Conservation (phyloP, 2,113 vertebrate species). For the Cyprinodon brontotheroides region DNA sequence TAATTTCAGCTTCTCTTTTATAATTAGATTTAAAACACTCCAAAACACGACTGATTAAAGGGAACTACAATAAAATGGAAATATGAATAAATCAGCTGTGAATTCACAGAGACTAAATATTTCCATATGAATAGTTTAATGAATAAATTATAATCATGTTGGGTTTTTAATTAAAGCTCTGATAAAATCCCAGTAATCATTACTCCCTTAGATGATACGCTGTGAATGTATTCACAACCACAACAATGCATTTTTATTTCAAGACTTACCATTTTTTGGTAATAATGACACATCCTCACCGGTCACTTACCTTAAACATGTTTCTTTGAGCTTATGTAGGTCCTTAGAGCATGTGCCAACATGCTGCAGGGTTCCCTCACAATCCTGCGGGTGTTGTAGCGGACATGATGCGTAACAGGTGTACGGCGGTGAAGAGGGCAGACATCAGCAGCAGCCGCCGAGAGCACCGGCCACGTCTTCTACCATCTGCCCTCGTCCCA, state of each 20-base stretch:
- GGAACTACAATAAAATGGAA: conserved; percentile 17
- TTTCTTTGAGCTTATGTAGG: neutral
- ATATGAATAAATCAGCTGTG: conserved; percentile 36
- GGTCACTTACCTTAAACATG: neutral
- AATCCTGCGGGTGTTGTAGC: conserved; percentile 64
- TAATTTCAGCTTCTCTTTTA: conserved; percentile 35
- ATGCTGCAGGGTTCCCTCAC: conserved; percentile 34
- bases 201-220: neutral
- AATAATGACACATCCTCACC: conserved; percentile 15
- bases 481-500: conserved; percentile 69
- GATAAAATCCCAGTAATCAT: conserved; percentile 28
- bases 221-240: neutral
- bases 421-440: conserved; percentile 65
- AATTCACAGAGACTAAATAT: conserved; percentile 44
- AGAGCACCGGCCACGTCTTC: conserved; percentile 64
- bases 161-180: conserved; percentile 44
- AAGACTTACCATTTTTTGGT: neutral
- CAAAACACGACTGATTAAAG: conserved; percentile 19
- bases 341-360: conserved; percentile 8
- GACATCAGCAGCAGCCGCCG: conserved; percentile 70
- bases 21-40: conserved; percentile 27
- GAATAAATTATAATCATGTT: conserved; percentile 22
- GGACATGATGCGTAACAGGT: conserved; percentile 81
- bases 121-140: conserved; percentile 23
- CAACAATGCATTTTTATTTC: conserved; percentile 10